Conservation (phyloP, 2,113 vertebrate genomes). For the Ceyx margarethae region DNA sequence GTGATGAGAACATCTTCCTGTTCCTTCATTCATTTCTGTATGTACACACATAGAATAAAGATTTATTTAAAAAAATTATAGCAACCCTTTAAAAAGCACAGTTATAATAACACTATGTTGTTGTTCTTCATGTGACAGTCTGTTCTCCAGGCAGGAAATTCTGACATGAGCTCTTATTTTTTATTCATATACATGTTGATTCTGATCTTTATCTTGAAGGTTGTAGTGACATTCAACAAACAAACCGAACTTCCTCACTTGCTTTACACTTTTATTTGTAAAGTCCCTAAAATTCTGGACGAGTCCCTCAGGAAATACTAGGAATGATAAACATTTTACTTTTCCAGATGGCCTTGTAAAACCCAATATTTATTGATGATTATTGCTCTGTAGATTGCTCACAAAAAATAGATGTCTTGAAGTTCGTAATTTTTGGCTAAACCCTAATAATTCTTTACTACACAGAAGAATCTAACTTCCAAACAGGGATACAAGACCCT, state of each 20-base stretch:
- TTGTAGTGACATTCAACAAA: neutral
- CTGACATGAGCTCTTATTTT: neutral
- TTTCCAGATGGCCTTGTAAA: neutral
- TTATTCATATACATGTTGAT: neutral
- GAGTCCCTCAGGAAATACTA: neutral
- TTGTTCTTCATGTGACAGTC: neutral
- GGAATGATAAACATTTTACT: neutral
- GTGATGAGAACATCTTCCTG: neutral
- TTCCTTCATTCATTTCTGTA: neutral
- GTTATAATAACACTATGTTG: neutral
- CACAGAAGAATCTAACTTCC: neutral
- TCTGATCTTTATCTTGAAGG: neutral
- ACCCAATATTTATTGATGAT: neutral
- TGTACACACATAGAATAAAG: neutral
- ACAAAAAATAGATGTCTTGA: neutral
- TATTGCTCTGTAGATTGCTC: neutral
- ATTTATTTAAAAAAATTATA: neutral
- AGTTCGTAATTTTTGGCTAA: neutral
- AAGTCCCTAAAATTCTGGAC: neutral
- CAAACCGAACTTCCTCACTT: neutral
- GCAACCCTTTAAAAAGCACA: neutral
- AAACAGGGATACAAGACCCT: rapidly evolving
- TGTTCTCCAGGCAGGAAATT: neutral
- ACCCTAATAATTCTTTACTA: neutral
- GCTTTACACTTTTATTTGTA: neutral